A percentile compares a stretch with the other conserved stretches of the same genome.
These are phyloP conservation scores for Cylindroiulus punctatus DNA, from an alignment of 2,888 invertebrate species.

Conservation along the genomic window DNA sequence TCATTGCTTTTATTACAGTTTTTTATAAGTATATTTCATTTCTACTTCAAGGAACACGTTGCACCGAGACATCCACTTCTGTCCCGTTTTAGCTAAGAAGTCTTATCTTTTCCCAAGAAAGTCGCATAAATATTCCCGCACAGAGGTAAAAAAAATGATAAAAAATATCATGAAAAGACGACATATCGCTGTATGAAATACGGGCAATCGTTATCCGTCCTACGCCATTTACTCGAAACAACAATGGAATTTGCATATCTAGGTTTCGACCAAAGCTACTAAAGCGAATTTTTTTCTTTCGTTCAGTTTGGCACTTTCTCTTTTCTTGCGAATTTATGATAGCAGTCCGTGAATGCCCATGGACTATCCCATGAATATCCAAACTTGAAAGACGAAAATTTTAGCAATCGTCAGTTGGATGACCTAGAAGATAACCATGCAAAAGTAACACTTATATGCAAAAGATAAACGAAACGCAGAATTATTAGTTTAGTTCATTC, in stretches of 20 bases:
- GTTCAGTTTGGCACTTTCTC: not conserved
- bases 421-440: too few relatives aligned
- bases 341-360: not conserved
- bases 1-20: slow-evolving; percentile 38
- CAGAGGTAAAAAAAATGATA: not conserved
- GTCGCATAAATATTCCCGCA: slow-evolving; percentile 18
- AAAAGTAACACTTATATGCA: too few relatives aligned
- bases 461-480: too few relatives aligned
- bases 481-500: too few relatives aligned
- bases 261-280: not conserved
- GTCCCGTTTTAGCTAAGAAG: slow-evolving; percentile 19
- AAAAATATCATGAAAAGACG: not conserved
- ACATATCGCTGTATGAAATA: slow-evolving; percentile 4
- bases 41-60: slow-evolving; percentile 37
- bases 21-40: slow-evolving; percentile 39
- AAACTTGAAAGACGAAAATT: not conserved
- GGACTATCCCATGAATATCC: too few relatives aligned
- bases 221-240: slow-evolving; percentile 1
- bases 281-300: not conserved
- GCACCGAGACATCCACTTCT: not conserved
- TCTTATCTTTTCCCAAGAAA: not conserved
- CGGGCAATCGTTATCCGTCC: not conserved
- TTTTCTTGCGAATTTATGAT: not conserved
- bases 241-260: slow-evolving; percentile 36
- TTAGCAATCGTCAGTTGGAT: too few relatives aligned